Base-by-base conservation (phyloP, 2,888 invertebrate genomes). In the Idaea biselata region DNA sequence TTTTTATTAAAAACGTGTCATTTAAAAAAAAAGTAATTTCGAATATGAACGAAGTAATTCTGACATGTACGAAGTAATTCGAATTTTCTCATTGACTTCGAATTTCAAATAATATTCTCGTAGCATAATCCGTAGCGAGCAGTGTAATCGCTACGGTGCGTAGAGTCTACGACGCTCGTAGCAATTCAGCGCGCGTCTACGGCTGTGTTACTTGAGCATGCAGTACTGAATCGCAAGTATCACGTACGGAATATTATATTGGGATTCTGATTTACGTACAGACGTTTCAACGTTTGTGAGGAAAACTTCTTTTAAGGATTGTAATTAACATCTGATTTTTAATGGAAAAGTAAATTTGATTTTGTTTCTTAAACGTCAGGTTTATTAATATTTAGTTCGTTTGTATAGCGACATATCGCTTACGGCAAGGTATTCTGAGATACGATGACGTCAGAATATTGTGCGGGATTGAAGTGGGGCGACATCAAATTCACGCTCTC, bases 1-100 rank as follows among this genome's bases (percentile, higher is more conserved):
- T 64, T 67, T 67, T 64, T 64, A 67, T 64, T 62, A 67, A 64
- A 67, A 63, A 62, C 60, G 44, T 44, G 44, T 44, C 44, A 11
- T 44, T 44, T 14, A 25, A 1, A 25, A 44, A 44, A 44, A 44
- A 44, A 44, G 44, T 44, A 44, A 44, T 44, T 44, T 44, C 11
- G 44, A 44, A 44, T 14, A 44, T 44, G 44, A 14, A 44, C 44
- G 44, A 8, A 44, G 44, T 44, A 44, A 44, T 44, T 44, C 44
- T 44, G 44, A 44, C 44, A 44, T 44, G 44, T 44, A 11, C 44
- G 44, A 44, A 44, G 44, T 44, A 44, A 44, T 44, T 5, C 44
- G 44, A 44, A 44, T 44, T 44, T 44, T 44, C 44, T 44, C 14
- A 44, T 44, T 44, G 7, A 44, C 11, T 44, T 14, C 11, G 44